These are phyloP conservation scores for Daktulosphaira vitifoliae DNA, from an alignment of 1,140 invertebrate genomes.

Conservation along the genomic window DNA sequence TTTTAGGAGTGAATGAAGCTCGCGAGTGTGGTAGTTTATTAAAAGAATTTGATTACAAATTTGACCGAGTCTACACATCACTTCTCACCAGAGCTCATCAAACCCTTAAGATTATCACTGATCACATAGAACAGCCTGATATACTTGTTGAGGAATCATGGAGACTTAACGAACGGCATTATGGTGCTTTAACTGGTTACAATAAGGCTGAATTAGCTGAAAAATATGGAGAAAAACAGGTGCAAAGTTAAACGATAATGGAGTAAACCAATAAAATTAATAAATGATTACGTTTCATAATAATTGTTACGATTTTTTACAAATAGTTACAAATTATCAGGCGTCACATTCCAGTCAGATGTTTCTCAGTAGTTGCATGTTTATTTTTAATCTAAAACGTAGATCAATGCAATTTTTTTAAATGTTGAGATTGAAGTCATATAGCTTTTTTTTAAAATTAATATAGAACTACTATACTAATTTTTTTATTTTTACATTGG, in stretches of 20 bases:
- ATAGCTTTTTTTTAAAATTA: no score
- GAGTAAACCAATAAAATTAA: no score
- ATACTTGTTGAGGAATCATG: constrained; percentile 53
- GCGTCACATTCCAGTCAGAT: no score
- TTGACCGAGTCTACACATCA: constrained; percentile 58
- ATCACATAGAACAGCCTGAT: constrained; percentile 50
- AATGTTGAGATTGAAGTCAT: no score
- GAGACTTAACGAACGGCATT: constrained; percentile 65
- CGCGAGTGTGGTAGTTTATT: constrained; percentile 28
- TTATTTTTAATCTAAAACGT: no score
- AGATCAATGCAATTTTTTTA: no score
- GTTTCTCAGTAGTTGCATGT: no score
- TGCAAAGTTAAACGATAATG: constrained; percentile 37
- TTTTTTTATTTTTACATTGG: no score
- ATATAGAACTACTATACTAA: no score
- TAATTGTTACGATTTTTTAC: no score
- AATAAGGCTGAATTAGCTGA: constrained; percentile 61
- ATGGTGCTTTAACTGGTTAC: constrained; percentile 60
- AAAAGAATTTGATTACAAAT: constrained; percentile 29
- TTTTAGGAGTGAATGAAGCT: constrained; percentile 17
- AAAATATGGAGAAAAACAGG: constrained; percentile 58
- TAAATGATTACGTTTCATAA: no score
- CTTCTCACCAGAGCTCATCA: constrained; percentile 55
- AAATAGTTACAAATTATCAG: no score
- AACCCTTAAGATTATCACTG: constrained; percentile 54